Conservation (phyloP, 2,797 vertebrate genomes). For the Enteromius viviparus region DNA sequence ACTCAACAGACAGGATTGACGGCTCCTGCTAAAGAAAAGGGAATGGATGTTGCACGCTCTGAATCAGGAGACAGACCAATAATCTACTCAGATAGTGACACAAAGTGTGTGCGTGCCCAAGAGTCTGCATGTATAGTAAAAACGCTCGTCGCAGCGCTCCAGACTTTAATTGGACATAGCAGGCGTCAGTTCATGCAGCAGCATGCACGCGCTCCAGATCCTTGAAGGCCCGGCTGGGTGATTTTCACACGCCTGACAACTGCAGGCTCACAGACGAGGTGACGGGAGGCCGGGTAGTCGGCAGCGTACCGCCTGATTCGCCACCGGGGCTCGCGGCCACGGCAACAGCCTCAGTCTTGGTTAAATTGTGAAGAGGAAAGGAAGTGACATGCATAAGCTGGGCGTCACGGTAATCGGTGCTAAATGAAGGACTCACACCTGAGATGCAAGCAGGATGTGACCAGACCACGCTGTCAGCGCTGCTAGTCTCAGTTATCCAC, state of each 20-base stretch:
- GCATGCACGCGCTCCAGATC: conserved; percentile 62
- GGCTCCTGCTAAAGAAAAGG: conserved; percentile 22
- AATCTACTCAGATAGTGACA: conserved; percentile 47
- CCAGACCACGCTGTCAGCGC: conserved; percentile 79
- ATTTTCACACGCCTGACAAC: conserved; percentile 81
- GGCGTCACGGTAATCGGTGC: conserved; percentile 84
- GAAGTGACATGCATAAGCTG: conserved; percentile 85
- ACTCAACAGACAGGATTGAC: conserved; percentile 39
- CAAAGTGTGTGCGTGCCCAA: conserved; percentile 40
- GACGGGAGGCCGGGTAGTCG: conserved; percentile 68
- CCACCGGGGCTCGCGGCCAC: conserved; percentile 68
- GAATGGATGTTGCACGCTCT: conserved; percentile 39
- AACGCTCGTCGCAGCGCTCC: conserved; percentile 69
- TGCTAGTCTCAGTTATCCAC: conserved; percentile 70
- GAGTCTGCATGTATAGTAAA: conserved; percentile 63
- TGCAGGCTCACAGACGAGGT: conserved; percentile 79
- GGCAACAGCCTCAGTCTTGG: conserved; percentile 58
- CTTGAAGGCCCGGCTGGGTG: conserved; percentile 72
- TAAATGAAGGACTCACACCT: conserved; percentile 84
- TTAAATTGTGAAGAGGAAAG: conserved; percentile 85
- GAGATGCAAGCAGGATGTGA: conserved; percentile 77
- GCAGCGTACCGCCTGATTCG: conserved; percentile 72
- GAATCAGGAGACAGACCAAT: conserved; percentile 42
- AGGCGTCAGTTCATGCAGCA: conserved; percentile 70
- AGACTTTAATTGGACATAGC: conserved; percentile 80